Base-by-base conservation (phyloP, 2,113 vertebrate species). In the Zapornia atra region DNA sequence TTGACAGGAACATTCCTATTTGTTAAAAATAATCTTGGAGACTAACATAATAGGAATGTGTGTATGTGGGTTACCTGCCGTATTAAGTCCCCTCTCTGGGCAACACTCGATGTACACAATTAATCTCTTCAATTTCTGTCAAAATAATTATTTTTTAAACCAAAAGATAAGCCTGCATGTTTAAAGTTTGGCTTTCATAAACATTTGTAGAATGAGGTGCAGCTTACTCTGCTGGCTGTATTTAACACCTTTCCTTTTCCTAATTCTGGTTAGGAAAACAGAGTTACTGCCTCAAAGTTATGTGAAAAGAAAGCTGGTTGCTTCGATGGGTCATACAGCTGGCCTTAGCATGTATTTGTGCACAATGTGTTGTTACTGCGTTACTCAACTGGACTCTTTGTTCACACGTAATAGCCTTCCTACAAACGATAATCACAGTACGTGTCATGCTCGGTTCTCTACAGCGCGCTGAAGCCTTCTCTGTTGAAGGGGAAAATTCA, bases 1-100 rank as follows among this genome's bases (percentile, higher is more conserved):
- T 54, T 93, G 75, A 86, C 57, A 88, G 48, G 61, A 96, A 80
- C 80, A 68, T 93, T 94, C 88, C 56, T 15, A 31, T 90, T 92
- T 1, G 3, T 77, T 88, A 93, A 90, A 95, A 93, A 90, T 94
- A 84, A n/a, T 34, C 44, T 82, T 92, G 88, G 84, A 70, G 38
- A 31, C 53, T 71, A 63, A 50, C 42, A 73, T 50, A 38, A 51
- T n/a, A 73, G 59, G 56, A 83, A 83, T 70, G 42, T 50, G 34
- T 95, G 14, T 68, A 50, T 13, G 50, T 83, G 65, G 56, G 48
- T 88, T 92, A 93, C 60, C 76, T 94, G 68, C 60, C 75, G 24
- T 44, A 18, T 80, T 88, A 68, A 60, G 24, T 53, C 29, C 42
- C 36, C 16, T 75, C 2, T 56, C 22, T 6, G n/a, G 33, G 60